Evolutionary conservation across 2,113 vertebrate species (phyloP), one percentile per base, ranked within the genome.

Genomic region (Triplophysa tibetana): DNA sequence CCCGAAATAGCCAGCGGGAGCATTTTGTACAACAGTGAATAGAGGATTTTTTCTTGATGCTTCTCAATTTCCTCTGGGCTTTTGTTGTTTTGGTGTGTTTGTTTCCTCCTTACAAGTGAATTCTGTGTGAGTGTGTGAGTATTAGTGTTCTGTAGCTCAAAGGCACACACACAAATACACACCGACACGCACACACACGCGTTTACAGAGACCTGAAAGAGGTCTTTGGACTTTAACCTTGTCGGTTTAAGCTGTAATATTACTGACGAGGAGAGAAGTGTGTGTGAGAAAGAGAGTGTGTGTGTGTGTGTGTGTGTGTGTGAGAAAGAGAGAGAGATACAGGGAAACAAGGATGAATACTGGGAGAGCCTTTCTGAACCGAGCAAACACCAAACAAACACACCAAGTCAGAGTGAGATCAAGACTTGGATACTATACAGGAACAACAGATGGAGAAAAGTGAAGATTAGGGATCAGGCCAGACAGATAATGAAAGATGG

Each of bases 31-130:
- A 63, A 67, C 54, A 19, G 62, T 82, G 81, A 85, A 80, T 80
- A 82, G 82, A 81, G 70, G 80, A 73, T 69, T 81, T 83, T 81
- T 81, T 74, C 62, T 70, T 67, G 75, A 81, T 75, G 79, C 58
- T 62, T 78, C 81, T 85, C 81, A 85, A 85, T 85, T 85, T 85
- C 84, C 84, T 78, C 69, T 19, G 33, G 65, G 78, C 81, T 82
- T 85, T 85, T 85, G 84, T 85, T 78, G 82, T 54, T 80, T 85
- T 65, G 74, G 43, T 75, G 84, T 74, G 84, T 82, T 85, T 85
- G 81, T 82, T 85, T 78, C 78, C 77, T 80, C 77, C 76, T 82
- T 85, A 85, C 84, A 82, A 85, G 81, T 60, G 74, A 68, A 70
- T 62, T 58, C 75, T 82, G 43, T 81, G 52, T 29, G 75, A 66